Evolutionary conservation across 2,888 invertebrate species (phyloP), one percentile per base, ranked within the genome.

Genomic region (Amaurobius ferox): DNA sequence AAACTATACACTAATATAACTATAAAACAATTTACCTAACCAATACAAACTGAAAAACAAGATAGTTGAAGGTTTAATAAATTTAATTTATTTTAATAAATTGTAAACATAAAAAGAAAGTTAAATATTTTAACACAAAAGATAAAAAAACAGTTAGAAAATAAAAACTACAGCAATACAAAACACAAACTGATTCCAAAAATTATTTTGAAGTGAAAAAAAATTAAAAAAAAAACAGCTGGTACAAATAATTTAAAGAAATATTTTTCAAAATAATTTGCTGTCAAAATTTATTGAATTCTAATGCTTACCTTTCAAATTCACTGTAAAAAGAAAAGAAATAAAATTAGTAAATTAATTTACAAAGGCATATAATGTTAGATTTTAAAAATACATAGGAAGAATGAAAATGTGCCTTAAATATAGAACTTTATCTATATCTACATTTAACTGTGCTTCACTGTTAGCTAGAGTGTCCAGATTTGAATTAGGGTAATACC

Each of bases 271-370:
- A 62, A 35, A 26, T 35, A 40, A 79, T 48, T 16, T 26, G 28
- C 48, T 76, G 23, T 23, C 16, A 39, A 39, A 40, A 67, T 62
- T 70, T 71, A 76, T 70, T 71, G 74, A 74, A 81, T 61, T 76
- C 76, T 76, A 35, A 80, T 72, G 74, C 87, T 87, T 79, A 87
- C 87, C 87, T 87, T 70, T 87, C 26, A 83, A 77, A 83, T 87
- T 87, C 74, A 87, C 87, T 87, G 87, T 44, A 79, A 74, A 70
- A 67, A 83, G 70, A 80, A 62, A 77, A 83, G 74, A 40, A 81
- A 87, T 79, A n/a, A 81, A 79, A 88, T n/a, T n/a, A n/a, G 73
- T 80, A 77, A 80, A 81, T 86, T 78, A 39, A 62, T 76, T 32
- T 70, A 13, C 55, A 48, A 66, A 76, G 73, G 55, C 67, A 83